Percentiles rank a stretch among this genome's conserved stretches.
Evolutionary conservation across 1,140 invertebrate species (phyloP).

Genomic region (Lordiphosa collinella): DNA sequence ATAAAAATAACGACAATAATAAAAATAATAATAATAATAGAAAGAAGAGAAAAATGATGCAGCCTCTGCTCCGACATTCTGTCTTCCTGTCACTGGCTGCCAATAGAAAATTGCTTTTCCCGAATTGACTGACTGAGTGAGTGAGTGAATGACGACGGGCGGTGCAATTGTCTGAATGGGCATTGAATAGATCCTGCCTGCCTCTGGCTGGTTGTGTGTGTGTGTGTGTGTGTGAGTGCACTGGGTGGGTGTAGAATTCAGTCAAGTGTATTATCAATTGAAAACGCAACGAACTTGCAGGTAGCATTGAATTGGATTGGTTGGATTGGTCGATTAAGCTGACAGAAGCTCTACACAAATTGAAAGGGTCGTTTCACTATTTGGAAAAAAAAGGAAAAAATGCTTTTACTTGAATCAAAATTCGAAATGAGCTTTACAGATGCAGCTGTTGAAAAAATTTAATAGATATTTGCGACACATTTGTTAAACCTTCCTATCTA

Average conservation of each 20-base stretch:
- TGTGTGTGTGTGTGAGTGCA: background rate
- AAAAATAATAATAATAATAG: conserved; percentile 50
- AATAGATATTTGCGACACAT: no score
- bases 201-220: conserved; percentile 7
- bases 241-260: conserved; percentile 21
- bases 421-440: no score
- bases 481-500: no score
- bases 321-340: conserved; percentile 44
- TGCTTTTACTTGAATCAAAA: no score
- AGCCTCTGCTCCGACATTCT: background rate
- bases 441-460: no score
- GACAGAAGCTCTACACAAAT: conserved; percentile 1
- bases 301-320: conserved; percentile 35
- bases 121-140: conserved; percentile 41
- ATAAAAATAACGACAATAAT: conserved; percentile 7
- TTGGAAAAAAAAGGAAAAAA: no score
- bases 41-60: conserved; percentile 4
- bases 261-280: conserved; percentile 75
- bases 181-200: conserved; percentile 38
- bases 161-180: conserved; percentile 65
- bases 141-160: conserved; percentile 13
- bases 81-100: conserved; percentile 42
- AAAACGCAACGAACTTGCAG: conserved; percentile 65
- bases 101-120: conserved; percentile 66
- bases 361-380: no score